Evolutionary conservation across 2,888 invertebrate species (phyloP).

Genomic region (Rotaria sp.): DNA sequence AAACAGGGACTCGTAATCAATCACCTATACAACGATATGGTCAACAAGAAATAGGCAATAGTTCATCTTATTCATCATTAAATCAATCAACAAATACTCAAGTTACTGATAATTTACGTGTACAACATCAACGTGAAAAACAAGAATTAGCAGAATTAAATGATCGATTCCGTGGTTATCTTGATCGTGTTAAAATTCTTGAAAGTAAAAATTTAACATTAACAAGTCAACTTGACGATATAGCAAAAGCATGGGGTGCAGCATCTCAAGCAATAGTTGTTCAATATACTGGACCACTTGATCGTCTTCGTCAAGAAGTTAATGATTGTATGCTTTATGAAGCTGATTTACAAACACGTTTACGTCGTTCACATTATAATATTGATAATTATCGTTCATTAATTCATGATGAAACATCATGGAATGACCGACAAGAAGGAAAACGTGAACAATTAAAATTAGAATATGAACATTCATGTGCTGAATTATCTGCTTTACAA

Average conservation of each 20-base stretch:
- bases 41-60: not conserved
- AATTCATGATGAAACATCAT: not conserved
- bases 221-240: slow-evolving; percentile 36
- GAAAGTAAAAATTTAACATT: slow-evolving; percentile 40
- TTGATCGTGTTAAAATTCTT: slow-evolving; percentile 37
- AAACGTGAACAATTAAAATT: slow-evolving; percentile 14
- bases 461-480: slow-evolving; percentile 12
- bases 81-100: not conserved
- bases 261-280: slow-evolving; percentile 28
- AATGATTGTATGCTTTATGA: slow-evolving; percentile 23
- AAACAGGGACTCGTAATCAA: not conserved
- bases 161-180: slow-evolving; percentile 39
- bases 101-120: not conserved
- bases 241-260: slow-evolving; percentile 36
- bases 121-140: slow-evolving; percentile 38
- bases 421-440: slow-evolving; percentile 21
- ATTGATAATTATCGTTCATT: slow-evolving; percentile 25
- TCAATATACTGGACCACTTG: not conserved
- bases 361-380: slow-evolving; percentile 18
- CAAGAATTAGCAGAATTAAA: slow-evolving; percentile 34
- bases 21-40: not conserved
- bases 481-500: not conserved
- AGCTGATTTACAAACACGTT: slow-evolving; percentile 23
- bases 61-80: not conserved
- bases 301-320: slow-evolving; percentile 22